These are phyloP conservation scores for Gallinago undulata DNA, from an alignment of 2,113 vertebrate genomes.

Conservation along the genomic window DNA sequence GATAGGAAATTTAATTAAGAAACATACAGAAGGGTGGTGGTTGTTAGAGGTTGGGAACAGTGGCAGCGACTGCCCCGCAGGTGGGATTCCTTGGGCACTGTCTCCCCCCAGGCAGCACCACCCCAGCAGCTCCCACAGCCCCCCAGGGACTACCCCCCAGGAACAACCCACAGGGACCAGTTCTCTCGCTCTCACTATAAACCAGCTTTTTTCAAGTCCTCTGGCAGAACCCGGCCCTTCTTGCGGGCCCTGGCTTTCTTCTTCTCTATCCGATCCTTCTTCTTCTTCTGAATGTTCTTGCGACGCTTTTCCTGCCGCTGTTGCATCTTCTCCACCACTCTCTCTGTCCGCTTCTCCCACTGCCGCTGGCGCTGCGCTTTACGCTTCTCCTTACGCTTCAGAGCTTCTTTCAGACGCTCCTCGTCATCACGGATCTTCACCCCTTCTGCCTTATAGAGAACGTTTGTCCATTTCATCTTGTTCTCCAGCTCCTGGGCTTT, in stretches of 20 bases:
- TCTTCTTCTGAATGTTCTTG: slow-evolving; percentile 84
- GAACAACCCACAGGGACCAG: not conserved
- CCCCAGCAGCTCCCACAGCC: not conserved
- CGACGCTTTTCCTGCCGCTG: slow-evolving; percentile 85
- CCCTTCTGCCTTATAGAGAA: slow-evolving; percentile 91
- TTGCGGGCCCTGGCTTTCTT: slow-evolving; percentile 84
- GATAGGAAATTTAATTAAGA: not conserved
- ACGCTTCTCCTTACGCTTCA: slow-evolving; percentile 88
- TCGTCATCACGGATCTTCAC: slow-evolving; percentile 88
- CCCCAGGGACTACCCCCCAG: no score
- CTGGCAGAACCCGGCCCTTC: slow-evolving; percentile 86
- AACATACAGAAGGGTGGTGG: no score
- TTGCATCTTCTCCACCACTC: slow-evolving; percentile 86
- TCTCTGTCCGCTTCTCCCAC: slow-evolving; percentile 81
- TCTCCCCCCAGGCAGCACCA: no score
- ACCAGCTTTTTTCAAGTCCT: slow-evolving; percentile 85
- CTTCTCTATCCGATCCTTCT: slow-evolving; percentile 74
- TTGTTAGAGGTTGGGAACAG: not conserved
- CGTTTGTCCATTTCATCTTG: slow-evolving; percentile 90
- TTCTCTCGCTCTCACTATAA: not conserved
- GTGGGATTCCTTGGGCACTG: not conserved
- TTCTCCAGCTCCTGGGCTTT: slow-evolving; percentile 83
- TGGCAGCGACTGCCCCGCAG: fast-evolving
- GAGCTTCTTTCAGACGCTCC: slow-evolving; percentile 79
- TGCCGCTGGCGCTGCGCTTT: slow-evolving; percentile 70